Evolutionary conservation across 2,113 vertebrate genomes (phyloP).

Genomic region (Apteryx mantelli): DNA sequence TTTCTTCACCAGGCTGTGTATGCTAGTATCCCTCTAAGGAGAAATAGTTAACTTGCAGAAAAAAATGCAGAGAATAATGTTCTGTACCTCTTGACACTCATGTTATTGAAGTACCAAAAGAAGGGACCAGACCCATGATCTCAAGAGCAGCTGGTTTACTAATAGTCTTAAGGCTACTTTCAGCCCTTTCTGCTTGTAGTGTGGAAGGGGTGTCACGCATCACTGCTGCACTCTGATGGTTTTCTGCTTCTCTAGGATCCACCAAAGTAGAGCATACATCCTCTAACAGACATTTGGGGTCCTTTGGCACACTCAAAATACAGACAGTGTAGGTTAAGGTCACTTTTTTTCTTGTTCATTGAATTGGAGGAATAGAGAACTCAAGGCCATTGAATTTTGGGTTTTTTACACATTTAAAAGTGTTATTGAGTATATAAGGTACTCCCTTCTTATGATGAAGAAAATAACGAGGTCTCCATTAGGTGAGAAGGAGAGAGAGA

Average conservation of each 20-base stretch:
- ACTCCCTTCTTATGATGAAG: background rate
- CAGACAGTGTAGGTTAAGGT: background rate
- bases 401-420: background rate
- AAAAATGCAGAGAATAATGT: background rate
- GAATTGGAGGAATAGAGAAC: background rate
- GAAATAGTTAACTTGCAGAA: background rate
- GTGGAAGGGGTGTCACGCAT: background rate
- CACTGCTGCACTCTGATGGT: background rate
- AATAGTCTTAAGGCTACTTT: background rate
- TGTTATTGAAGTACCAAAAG: background rate
- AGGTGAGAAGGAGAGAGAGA: background rate
- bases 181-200: background rate
- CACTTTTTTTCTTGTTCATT: background rate
- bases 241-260: background rate
- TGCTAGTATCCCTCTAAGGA: background rate
- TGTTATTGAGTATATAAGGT: background rate
- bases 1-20: background rate
- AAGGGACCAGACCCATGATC: background rate
- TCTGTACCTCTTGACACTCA: background rate
- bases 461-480: background rate
- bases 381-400: background rate
- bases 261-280: background rate
- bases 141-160: background rate
- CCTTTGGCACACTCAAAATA: background rate
- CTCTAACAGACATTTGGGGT: background rate